These are phyloP conservation scores for Sitta carolinensis DNA, from an alignment of 2,797 vertebrate species.

Conservation along the genomic window DNA sequence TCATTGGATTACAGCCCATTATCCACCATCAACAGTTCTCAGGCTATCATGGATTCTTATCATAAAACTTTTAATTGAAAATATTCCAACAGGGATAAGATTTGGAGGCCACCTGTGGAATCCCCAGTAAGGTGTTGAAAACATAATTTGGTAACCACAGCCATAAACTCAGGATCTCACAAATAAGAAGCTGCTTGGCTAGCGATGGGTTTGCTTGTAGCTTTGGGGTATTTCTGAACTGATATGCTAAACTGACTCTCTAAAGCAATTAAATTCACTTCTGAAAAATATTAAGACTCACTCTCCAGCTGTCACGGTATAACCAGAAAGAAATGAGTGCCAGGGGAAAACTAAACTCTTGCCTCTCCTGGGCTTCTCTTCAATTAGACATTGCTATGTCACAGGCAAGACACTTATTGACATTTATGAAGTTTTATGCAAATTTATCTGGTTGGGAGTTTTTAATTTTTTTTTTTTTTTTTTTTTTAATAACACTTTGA, in stretches of 20 bases:
- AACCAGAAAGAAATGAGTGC: slow-evolving; percentile 47
- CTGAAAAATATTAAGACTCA: slow-evolving; percentile 55
- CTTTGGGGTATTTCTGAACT: slow-evolving; percentile 58
- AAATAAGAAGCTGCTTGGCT: slow-evolving; percentile 38
- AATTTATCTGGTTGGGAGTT: neutral
- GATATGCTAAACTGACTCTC: slow-evolving; percentile 55
- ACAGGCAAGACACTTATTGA: neutral
- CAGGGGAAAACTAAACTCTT: slow-evolving; percentile 29
- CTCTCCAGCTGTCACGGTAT: slow-evolving; percentile 47
- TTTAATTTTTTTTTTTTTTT: neutral
- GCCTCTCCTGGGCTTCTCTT: slow-evolving; percentile 33
- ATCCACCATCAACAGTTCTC: neutral
- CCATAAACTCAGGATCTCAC: neutral
- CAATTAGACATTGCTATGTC: neutral
- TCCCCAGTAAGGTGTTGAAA: neutral
- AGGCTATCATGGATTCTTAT: neutral
- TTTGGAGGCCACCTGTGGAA: slow-evolving; percentile 14
- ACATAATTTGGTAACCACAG: neutral
- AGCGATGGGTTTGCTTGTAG: slow-evolving; percentile 20
- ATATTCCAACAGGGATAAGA: slow-evolving; percentile 13
- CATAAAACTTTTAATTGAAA: slow-evolving; percentile 54
- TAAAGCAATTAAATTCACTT: slow-evolving; percentile 65
- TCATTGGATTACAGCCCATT: neutral
- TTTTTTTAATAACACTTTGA: neutral
- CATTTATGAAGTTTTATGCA: slow-evolving; percentile 13